Evolutionary conservation across 2,113 vertebrate species (phyloP).

Genomic region (Grammatotria lemairii): DNA sequence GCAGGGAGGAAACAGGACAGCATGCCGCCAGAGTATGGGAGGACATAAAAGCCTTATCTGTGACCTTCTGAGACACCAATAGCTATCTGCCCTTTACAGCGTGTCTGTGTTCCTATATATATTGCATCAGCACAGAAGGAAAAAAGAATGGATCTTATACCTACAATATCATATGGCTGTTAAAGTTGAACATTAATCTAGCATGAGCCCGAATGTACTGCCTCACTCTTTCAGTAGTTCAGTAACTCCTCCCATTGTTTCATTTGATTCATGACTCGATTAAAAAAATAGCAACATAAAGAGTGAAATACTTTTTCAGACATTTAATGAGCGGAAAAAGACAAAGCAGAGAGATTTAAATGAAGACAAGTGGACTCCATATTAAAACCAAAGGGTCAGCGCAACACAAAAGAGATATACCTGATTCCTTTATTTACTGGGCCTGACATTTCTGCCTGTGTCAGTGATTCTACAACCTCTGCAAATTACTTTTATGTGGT

Average conservation of each 20-base stretch:
- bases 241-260: background rate
- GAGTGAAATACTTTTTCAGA: background rate
- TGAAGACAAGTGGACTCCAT: background rate
- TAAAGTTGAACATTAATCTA: background rate
- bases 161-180: background rate
- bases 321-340: background rate
- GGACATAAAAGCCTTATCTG: constrained; percentile 30
- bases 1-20: constrained; percentile 20
- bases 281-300: background rate
- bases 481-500: background rate
- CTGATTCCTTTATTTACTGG: background rate
- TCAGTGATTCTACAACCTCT: background rate
- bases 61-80: constrained; percentile 53
- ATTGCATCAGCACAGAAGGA: background rate
- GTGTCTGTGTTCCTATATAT: constrained; percentile 6
- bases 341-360: background rate
- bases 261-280: background rate
- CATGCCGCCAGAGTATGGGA: constrained; percentile 23
- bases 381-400: background rate
- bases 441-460: background rate
- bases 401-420: background rate
- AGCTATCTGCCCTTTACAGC: constrained; percentile 40
- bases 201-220: background rate
- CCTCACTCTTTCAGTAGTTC: background rate
- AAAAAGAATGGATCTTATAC: background rate